phyloP scores from a whole-genome alignment of 2,797 vertebrate genomes.

The Karalla daura region DNA sequence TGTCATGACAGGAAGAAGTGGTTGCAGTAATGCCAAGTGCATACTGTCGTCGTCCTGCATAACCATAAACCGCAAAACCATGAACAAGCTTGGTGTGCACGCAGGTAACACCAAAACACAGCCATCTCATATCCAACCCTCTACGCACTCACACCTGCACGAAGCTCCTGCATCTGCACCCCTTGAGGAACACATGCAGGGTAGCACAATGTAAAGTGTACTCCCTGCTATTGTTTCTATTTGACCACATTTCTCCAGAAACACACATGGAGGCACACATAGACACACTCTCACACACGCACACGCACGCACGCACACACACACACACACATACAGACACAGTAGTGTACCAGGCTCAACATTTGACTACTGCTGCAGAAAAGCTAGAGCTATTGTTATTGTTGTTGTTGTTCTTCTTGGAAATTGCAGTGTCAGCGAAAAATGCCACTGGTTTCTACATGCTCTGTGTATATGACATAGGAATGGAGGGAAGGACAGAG shows the following conservation, averaged over 20 bases:
- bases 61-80: conserved; percentile 10
- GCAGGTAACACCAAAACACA: neutral
- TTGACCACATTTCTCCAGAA: conserved; percentile 74
- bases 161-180: conserved; percentile 44
- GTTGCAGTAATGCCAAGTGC: conserved; percentile 18
- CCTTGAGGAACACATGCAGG: conserved; percentile 55
- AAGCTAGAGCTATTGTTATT: conserved; percentile 66
- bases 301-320: conserved; percentile 10
- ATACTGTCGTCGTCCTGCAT: neutral
- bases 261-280: conserved; percentile 22
- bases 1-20: conserved; percentile 13
- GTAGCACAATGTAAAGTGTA: conserved; percentile 76
- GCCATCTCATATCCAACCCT: neutral
- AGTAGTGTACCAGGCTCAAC: conserved; percentile 24
- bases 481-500: conserved; percentile 12
- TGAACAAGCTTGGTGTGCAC: neutral
- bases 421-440: conserved; percentile 71
- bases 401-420: conserved; percentile 62
- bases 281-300: conserved; percentile 12
- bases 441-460: conserved; percentile 53
- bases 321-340: conserved; percentile 4
- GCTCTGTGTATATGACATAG: conserved; percentile 49
- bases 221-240: conserved; percentile 72
- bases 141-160: conserved; percentile 5
- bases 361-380: conserved; percentile 40